Evolutionary conservation across 2,113 vertebrate genomes (phyloP), one percentile per base, ranked within the genome.

Genomic region (Tiliqua scincoides): DNA sequence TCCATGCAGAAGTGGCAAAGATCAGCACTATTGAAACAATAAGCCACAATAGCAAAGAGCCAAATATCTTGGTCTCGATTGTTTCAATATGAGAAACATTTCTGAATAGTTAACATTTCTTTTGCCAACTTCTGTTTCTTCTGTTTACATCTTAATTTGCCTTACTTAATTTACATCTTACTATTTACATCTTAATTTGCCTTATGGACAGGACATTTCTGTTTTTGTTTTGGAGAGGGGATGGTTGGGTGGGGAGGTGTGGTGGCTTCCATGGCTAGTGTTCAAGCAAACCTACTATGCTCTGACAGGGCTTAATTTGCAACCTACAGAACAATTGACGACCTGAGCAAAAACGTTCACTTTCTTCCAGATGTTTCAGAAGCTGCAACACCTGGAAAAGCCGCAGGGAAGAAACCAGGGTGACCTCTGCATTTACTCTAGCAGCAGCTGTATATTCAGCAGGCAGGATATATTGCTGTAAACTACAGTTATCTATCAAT

Each of bases 341-440:
- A 90, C 84, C 89, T 8, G 25, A 85, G 48, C 87, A 89, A 88
- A 85, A 48, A 5, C n/a, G 30, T 54, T 79, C 2, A 1, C 83
- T 79, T 82, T 94, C 80, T 74, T 91, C 93, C 96, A 96, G 95
- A 91, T 95, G 96, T 93, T 96, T 85, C 90, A 40, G 80, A 59
- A 65, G 90, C 84, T 12, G 37, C 61, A 96, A 92, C 96, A 96
- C 95, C 96, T 96, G 96, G 94, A 92, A 20, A 43, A 61, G 72
- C 95, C 1, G 91, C 93, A 18, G 96, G 95, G 85, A 52, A 89
- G 89, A 88, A 94, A 85, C 57, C 85, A 52, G 90, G 90, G 87
- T 95, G 94, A 95, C 95, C 95, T 89, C 90, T 91, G 89, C 84
- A 77, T 78, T 86, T 91, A 87, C 86, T 85, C 73, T 93, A 57